Conservation (phyloP, 2,113 vertebrate species). For the Nyctereutes procyonoides region DNA sequence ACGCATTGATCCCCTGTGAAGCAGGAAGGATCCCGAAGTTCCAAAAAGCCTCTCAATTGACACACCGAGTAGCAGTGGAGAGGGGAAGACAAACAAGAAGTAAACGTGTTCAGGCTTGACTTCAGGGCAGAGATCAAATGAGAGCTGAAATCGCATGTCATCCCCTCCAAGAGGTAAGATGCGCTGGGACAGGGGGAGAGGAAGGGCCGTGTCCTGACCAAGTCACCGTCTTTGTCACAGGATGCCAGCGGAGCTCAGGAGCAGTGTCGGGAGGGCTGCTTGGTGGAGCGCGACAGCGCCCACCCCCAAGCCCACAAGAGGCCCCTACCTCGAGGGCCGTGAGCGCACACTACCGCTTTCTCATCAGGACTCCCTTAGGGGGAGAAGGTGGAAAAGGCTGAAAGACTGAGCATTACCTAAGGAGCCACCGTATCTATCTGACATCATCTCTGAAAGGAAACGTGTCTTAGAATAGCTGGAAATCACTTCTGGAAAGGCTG, state of each 20-base stretch:
- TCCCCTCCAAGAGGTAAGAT: background rate
- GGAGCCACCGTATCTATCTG: background rate
- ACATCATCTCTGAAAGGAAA: background rate
- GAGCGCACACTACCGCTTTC: background rate
- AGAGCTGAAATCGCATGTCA: accelerated
- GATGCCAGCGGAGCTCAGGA: background rate
- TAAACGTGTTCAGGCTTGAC: too few species aligned
- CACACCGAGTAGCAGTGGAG: background rate
- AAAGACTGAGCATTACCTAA: background rate
- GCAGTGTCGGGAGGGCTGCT: background rate
- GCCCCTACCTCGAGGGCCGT: accelerated
- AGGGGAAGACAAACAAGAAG: background rate
- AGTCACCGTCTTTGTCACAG: background rate
- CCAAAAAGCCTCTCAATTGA: accelerated
- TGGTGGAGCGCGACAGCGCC: accelerated
- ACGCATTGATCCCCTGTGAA: accelerated
- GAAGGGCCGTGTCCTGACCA: accelerated
- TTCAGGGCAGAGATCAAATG: background rate
- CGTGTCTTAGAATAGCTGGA: background rate
- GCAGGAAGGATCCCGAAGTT: background rate
- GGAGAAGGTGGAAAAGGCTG: background rate
- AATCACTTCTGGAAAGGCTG: background rate
- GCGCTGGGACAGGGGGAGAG: accelerated
- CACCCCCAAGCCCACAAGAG: background rate
- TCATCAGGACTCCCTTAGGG: background rate